Conservation (phyloP, 2,113 vertebrate genomes). For the Tympanuchus pallidicinctus region DNA sequence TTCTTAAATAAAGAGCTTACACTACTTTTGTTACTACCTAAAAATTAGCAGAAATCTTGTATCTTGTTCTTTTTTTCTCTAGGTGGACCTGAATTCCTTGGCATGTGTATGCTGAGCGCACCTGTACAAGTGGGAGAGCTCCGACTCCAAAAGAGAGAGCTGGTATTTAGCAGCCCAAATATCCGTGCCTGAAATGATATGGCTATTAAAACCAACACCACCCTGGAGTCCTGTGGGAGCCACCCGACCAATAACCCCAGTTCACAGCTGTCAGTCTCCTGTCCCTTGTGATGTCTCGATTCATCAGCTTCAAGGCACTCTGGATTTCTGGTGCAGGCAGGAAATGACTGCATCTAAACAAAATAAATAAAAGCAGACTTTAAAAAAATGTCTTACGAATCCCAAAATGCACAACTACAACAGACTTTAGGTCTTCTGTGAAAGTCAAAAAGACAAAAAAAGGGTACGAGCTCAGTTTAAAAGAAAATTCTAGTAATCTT, state of each 20-base stretch:
- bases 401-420: neutral
- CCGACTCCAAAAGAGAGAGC: neutral
- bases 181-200: neutral
- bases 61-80: neutral
- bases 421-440: neutral
- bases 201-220: neutral
- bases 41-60: neutral
- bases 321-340: neutral
- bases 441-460: neutral
- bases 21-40: neutral
- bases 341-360: neutral
- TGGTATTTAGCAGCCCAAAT: neutral
- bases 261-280: neutral
- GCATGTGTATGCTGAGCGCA: neutral
- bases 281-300: neutral
- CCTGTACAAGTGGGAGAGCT: neutral
- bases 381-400: neutral
- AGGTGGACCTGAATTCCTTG: neutral
- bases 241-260: neutral
- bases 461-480: neutral
- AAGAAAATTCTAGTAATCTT: neutral
- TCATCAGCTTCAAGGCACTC: neutral
- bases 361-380: neutral
- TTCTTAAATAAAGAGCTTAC: neutral
- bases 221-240: neutral